Evolutionary conservation across 2,113 vertebrate genomes (phyloP).

Genomic region (Madoqua kirkii): DNA sequence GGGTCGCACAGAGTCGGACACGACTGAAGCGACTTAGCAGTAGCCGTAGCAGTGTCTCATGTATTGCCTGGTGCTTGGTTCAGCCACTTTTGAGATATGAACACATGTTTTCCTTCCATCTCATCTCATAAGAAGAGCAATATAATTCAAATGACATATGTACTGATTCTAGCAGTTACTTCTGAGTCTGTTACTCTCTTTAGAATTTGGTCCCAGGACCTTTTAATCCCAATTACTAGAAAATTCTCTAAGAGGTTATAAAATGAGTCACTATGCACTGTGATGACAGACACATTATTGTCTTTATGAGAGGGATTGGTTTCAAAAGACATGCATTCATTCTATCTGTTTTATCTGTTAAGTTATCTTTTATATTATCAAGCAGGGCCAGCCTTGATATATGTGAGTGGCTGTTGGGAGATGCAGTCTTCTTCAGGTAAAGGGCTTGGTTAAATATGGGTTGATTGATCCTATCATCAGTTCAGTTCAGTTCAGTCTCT

Average conservation of each 20-base stretch:
- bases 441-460: neutral
- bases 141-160: neutral
- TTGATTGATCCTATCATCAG: neutral
- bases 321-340: neutral
- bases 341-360: neutral
- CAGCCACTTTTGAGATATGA: neutral
- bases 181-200: neutral
- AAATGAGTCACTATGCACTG: neutral
- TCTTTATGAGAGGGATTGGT: neutral
- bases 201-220: neutral
- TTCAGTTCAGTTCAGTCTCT: too few relatives aligned
- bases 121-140: slow-evolving; percentile 15
- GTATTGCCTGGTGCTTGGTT: neutral
- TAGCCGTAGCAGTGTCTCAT: neutral
- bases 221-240: neutral
- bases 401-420: neutral
- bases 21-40: too few relatives aligned
- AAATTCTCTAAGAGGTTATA: neutral
- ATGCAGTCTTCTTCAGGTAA: neutral
- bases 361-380: neutral
- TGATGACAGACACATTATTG: neutral
- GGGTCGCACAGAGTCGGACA: too few relatives aligned
- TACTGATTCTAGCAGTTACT: neutral
- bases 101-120: neutral
- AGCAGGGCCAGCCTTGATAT: neutral